phyloP scores from a whole-genome alignment of 2,797 vertebrate species.

The Bufotes viridis region DNA sequence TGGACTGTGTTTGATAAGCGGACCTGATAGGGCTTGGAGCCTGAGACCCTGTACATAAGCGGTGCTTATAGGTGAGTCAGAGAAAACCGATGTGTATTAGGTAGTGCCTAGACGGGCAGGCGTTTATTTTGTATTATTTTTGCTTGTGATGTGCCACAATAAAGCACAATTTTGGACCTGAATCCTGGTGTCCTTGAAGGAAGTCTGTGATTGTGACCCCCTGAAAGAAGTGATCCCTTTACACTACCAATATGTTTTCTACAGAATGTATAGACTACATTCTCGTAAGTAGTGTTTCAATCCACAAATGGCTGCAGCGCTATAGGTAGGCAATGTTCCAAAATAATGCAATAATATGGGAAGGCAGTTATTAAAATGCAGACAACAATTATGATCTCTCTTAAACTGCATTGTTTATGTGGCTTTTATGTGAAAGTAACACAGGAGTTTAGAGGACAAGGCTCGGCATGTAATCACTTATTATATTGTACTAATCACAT shows the following conservation, averaged over 20 bases:
- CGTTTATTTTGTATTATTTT: too few species aligned
- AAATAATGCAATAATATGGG: neutral
- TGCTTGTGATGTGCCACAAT: too few species aligned
- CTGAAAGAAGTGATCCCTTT: too few species aligned
- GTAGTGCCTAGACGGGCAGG: too few species aligned
- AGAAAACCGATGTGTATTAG: too few species aligned
- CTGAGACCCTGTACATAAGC: too few species aligned
- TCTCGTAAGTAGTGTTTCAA: neutral
- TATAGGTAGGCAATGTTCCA: neutral
- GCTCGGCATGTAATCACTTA: constrained; percentile 46
- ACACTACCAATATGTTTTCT: neutral
- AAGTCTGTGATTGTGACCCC: too few species aligned
- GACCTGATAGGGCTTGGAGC: too few species aligned
- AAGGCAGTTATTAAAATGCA: constrained; percentile 7
- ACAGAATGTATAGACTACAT: neutral
- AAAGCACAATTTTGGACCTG: too few species aligned
- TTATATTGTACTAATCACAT: constrained; percentile 58
- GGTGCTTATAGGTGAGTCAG: too few species aligned
- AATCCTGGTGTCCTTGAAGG: too few species aligned
- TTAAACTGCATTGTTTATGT: constrained; percentile 39
- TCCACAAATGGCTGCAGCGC: neutral
- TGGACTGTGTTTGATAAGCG: too few species aligned
- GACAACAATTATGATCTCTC: constrained; percentile 16
- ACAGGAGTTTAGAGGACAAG: constrained; percentile 45
- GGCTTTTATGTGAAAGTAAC: constrained; percentile 42